Conservation (phyloP, 2,797 vertebrate genomes). For the Cossypha dichroa region DNA sequence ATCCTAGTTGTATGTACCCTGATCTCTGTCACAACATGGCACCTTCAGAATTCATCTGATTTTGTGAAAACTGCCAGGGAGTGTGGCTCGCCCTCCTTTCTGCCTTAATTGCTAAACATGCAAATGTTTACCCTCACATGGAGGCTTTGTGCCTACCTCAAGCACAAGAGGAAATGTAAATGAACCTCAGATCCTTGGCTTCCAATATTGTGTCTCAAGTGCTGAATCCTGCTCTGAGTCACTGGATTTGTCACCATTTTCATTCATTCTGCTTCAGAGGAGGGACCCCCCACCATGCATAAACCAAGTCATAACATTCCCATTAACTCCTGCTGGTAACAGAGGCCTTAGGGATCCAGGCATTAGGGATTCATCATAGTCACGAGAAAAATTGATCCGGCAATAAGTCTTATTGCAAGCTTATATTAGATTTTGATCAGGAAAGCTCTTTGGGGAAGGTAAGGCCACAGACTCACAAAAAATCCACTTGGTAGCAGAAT, state of each 20-base stretch:
- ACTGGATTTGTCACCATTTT: not conserved
- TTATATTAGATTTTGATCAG: not conserved
- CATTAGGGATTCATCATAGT: not conserved
- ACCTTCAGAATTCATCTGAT: not conserved
- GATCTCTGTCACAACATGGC: conserved; percentile 15
- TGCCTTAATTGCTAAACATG: not conserved
- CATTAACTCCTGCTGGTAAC: not conserved
- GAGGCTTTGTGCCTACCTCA: not conserved
- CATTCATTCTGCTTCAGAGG: not conserved
- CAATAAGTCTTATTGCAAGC: not conserved
- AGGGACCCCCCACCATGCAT: not conserved
- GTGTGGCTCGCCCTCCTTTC: not conserved
- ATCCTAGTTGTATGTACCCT: not conserved
- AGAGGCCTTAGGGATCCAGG: not conserved
- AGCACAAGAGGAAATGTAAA: conserved; percentile 21
- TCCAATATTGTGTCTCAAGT: not conserved
- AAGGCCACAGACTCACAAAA: not conserved
- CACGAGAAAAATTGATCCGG: not conserved
- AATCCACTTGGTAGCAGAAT: not conserved
- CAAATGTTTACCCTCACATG: not conserved
- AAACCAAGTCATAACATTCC: not conserved
- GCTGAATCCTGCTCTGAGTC: not conserved
- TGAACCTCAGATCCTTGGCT: not conserved
- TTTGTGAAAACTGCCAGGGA: not conserved
- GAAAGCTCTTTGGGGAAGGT: not conserved